Base-by-base conservation (phyloP, 2,888 invertebrate genomes). In the Lithophane ornitopus region DNA sequence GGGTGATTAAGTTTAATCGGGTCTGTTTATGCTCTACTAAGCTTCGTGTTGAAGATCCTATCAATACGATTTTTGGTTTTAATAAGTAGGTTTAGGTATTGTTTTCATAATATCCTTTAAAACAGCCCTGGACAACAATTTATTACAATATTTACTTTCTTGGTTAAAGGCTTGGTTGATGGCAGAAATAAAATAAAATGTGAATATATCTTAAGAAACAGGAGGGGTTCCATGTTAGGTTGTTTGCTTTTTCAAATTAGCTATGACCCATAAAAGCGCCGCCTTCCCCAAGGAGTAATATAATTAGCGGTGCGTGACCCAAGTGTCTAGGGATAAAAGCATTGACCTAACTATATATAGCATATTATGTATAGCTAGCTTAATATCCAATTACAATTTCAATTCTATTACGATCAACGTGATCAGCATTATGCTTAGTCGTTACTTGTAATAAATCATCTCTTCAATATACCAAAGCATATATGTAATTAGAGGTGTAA, bases 261-360 rank as follows among this genome's bases (percentile, higher is more conserved):
- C 78, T 83, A 69, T 82, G 81, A 84, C 82, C 81, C 76, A 82
- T 85, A 77, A 76, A 82, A 74, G 71, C 67, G 34, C 41, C 67
- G 34, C 26, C 65, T 49, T 84, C 73, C 85, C 87, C 81, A 87
- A 90, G 90, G 89, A 90, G 87, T 87, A 89, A 86, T 91, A 89
- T 91, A 90, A 91, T 92, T 91, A 91, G 86, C 78, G 84, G 87
- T 88, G 90, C 90, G 90, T 93, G 91, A 90, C 91, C 90, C 88
- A 87, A 84, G 85, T 88, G 82, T 86, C 87, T 86, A 82, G 83
- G 76, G 71, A 86, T 91, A 85, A 92, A 90, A 91, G 88, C 91
- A 89, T 90, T 91, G 89, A 91, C 90, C 90, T 87, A 75, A 80
- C 82, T 70, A 46, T 65, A 78, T 19, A 16, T 2, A 41, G 26